phyloP scores from a whole-genome alignment of 2,113 vertebrate species.

The Sakesphorus luctuosus region DNA sequence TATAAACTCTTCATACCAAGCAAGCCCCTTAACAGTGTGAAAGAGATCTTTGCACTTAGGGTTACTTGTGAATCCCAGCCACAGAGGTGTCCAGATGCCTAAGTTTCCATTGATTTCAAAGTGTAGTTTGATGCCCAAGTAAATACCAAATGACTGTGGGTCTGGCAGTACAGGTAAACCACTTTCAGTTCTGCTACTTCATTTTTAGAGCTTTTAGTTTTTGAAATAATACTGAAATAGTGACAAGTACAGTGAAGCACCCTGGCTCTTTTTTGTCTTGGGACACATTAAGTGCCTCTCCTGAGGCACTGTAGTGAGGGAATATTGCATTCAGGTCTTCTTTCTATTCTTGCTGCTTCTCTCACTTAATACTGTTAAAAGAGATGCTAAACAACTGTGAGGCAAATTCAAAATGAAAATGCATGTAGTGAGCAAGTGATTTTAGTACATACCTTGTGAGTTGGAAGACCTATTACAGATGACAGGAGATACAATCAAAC shows the following conservation, averaged over 20 bases:
- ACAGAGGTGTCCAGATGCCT: not conserved
- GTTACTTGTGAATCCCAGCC: not conserved
- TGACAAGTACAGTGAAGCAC: not conserved
- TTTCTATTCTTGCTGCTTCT: not conserved
- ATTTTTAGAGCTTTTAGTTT: not conserved
- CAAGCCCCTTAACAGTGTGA: not conserved
- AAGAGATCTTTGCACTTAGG: not conserved
- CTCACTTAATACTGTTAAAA: not conserved
- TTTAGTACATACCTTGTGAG: not conserved
- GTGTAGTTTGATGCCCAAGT: not conserved
- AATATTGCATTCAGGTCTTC: not conserved
- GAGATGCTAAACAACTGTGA: not conserved
- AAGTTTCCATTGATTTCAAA: not conserved
- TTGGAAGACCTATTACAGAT: constrained; percentile 7
- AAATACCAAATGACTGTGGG: not conserved
- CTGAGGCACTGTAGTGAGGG: not conserved
- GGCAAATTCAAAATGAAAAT: not conserved
- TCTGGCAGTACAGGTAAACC: not conserved
- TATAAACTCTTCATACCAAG: not conserved
- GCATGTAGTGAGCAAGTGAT: not conserved
- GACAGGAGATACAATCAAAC: not conserved
- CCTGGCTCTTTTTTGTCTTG: not conserved
- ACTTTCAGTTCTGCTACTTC: not conserved
- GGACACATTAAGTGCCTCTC: not conserved
- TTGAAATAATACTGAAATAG: not conserved